Base-by-base conservation (phyloP, 2,888 invertebrate genomes). In the Eupelmus urozonus region DNA sequence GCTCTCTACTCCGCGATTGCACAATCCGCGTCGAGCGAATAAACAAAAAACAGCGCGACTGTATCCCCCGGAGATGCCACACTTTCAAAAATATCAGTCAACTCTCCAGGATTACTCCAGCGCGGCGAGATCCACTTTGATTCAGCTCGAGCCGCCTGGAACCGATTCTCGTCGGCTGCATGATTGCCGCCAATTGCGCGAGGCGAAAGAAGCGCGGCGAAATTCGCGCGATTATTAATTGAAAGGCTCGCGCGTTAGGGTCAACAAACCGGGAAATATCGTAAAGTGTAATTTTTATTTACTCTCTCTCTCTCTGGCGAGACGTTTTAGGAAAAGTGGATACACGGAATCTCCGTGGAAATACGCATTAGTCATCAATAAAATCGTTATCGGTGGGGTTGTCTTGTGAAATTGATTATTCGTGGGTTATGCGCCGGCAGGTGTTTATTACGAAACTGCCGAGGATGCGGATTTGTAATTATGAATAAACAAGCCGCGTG, bases 211-310 rank as follows among this genome's bases (percentile, higher is more conserved):
- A 73, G 29, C 18, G 25, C 16, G 25, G 40, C 16, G 29, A 66
- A 51, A 45, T 66, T 45, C 45, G 45, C 13, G 45, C 45, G 34
- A 5, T 34, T 34, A 5, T 34, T 45, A 45, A 45, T 13, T 45
- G 16, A 42, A 18, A 25, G 3, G 57, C 34, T 13, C 18, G 23
- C 51, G 51, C 53, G 60, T 18, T 69, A 57, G 69, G 78, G 74
- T 78, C 70, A 74, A 78, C 42, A 78, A 78, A 74, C 78, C 70
- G 42, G 70, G 78, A 78, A 71, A 66, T 63, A 51, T 53, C 34
- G 34, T 34, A 34, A 34, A 34, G n/a, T 34, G 9, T 34, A 34
- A 34, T 34, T 34, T 34, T 3, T 34, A 34, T 34, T 34, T 34
- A n/a, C n/a, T n/a, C 9, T 9, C 40, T 40, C 40, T 3, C 40